Base-by-base conservation (phyloP, 1,140 invertebrate genomes). In the Steinernema feltiae region DNA sequence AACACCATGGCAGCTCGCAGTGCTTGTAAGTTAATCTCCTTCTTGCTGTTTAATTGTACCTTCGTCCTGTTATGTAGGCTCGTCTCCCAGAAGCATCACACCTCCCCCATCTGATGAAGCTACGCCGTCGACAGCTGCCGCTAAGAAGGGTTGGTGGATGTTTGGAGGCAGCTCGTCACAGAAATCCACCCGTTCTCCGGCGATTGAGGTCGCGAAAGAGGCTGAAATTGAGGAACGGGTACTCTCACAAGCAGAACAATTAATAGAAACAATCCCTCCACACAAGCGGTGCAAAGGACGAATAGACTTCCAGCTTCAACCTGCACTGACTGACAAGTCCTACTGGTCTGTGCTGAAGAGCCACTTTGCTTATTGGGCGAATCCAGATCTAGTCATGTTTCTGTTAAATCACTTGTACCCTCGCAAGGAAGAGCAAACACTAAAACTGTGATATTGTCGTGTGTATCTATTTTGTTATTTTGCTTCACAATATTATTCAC, bases 301-400 rank as follows among this genome's bases (percentile, higher is more conserved):
- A 17, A 78, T 78, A 0, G 77, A 78, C 48, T 78, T 48, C 48
- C 71, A 78, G 18, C 35, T 80, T 32, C 78, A 79, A 71, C 79
- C 77, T 1, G 78, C 73, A 0, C 69, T 80, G 32, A 80, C 79
- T 17, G 79, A 80, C 29, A 76, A 76, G 24, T 63, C 35, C 35
- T 80, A 80, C 78, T 80, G 79, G 79, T 79, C 78, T 0, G 79
- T 80, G 27, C 48, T 80, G 17, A 80, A 80, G 79, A 53, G 48
- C 0, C 79, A 80, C 30, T 80, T 80, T 31, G 29, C 78, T 69
- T 80, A 80, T 35, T 80, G 79, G 79, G 75, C 78, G 17, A 78
- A 80, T 63, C 69, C 74, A 27, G 79, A 80, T 70, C 69, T 80
- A 18, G 75, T 72, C 0, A 70, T 79, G 12, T 80, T 75, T 74